Evolutionary conservation across 2,797 vertebrate genomes (phyloP), one percentile per base, ranked within the genome.

Genomic region (Hozukius guyotensis): DNA sequence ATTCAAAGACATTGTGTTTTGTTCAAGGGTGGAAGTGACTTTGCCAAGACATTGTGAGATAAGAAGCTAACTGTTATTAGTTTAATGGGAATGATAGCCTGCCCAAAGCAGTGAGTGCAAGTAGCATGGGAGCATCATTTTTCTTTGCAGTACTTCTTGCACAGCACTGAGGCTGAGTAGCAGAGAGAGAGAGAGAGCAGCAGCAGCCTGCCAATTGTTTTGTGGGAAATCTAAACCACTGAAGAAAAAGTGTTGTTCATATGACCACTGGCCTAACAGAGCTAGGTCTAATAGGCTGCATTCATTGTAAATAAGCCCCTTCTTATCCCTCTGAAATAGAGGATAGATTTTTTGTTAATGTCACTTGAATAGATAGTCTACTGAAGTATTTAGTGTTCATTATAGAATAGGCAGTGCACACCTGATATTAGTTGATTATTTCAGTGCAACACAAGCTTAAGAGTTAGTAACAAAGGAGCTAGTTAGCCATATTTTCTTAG

Each of bases 1-100:
- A 86, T 89, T 91, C 84, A 90, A 84, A 92, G 81, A 84, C 83
- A 85, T 75, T 87, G 83, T 87, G 85, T 91, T 94, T 91, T 92
- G 86, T 93, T 94, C 78, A 84, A 90, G 88, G 91, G 89, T 84
- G 82, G 84, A 92, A 89, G 88, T 92, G 93, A 95, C 94, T 93
- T 93, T 92, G 90, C 89, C 78, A 38, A 92, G 92, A 89, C 91
- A 87, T 82, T 87, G 84, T 31, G 81, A 89, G 92, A 93, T 94
- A 94, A 93, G 89, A 84, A 86, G 90, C 89, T 84, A 91, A 91
- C 89, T 82, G 78, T 91, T 92, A 93, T 91, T 94, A 86, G 89
- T 91, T 93, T 87, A 93, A 92, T 91, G 81, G 80, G 86, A 91
- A 87, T 87, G 91, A 93, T 92, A 81, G 88, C 87, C 77, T 73